Conservation (phyloP, 1,140 invertebrate genomes). For the Aphelenchoides besseyi region DNA sequence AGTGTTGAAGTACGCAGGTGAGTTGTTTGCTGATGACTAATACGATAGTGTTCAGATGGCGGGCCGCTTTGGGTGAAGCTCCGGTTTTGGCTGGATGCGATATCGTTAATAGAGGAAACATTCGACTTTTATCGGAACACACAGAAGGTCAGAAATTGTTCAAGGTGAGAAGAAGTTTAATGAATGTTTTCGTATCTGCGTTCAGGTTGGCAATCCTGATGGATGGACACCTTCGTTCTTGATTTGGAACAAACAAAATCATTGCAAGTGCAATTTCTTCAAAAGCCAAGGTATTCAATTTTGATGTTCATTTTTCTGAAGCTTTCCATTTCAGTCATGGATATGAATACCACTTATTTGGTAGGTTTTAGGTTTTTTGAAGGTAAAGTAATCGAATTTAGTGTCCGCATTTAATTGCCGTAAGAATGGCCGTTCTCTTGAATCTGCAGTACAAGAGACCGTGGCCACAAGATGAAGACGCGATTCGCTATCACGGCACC, state of each 20-base stretch:
- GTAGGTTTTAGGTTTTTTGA: neutral
- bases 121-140: neutral
- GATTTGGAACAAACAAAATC: neutral
- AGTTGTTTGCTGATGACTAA: neutral
- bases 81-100: neutral
- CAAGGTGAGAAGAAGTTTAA: neutral
- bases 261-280: slow-evolving; percentile 22
- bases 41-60: slow-evolving; percentile 5
- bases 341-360: neutral
- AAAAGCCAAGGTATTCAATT: neutral
- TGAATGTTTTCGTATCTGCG: neutral
- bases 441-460: neutral
- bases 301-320: neutral
- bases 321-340: slow-evolving; percentile 14
- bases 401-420: slow-evolving; percentile 13
- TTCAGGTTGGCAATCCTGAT: slow-evolving; percentile 6
- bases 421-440: neutral
- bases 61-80: neutral
- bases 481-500: no score
- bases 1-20: neutral
- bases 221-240: neutral
- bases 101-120: neutral
- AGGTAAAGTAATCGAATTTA: neutral
- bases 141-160: neutral
- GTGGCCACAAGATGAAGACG: neutral